phyloP scores from a whole-genome alignment of 2,888 invertebrate species.

The Apodemia duryi region DNA sequence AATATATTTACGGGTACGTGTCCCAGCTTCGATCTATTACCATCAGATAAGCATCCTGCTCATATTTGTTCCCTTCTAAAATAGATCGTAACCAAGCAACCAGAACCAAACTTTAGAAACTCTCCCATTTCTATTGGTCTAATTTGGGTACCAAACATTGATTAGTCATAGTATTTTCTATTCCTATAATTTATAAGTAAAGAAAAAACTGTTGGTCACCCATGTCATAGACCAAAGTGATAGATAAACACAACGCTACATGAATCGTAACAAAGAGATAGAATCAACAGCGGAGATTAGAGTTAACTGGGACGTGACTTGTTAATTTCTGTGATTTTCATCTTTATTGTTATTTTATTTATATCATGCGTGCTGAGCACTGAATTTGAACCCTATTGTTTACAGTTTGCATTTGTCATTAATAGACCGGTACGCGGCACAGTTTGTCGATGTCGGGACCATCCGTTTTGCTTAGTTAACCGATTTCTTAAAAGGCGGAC shows the following conservation, averaged over 20 bases:
- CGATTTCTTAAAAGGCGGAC: not conserved
- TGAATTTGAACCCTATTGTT: constrained; percentile 8
- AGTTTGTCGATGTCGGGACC: not conserved
- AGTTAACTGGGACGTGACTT: constrained; percentile 30
- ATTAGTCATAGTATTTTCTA: not conserved
- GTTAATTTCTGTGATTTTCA: constrained; percentile 27
- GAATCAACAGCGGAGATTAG: constrained; percentile 25
- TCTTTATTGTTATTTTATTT: constrained; percentile 18
- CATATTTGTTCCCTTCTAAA: no score
- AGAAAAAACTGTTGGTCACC: constrained; percentile 9
- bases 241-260: constrained; percentile 20
- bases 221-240: constrained; percentile 12
- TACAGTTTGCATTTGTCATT: constrained; percentile 12
- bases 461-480: not conserved
- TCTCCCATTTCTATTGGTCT: no score
- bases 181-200: not conserved
- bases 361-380: not conserved
- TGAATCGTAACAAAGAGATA: constrained; percentile 28
- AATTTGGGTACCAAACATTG: no score
- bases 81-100: no score
- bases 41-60: no score
- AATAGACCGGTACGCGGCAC: constrained; percentile 14
- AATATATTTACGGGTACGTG: no score
- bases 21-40: no score
- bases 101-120: no score